Conservation (phyloP, 2,888 invertebrate species). For the Deroplatys truncata region DNA sequence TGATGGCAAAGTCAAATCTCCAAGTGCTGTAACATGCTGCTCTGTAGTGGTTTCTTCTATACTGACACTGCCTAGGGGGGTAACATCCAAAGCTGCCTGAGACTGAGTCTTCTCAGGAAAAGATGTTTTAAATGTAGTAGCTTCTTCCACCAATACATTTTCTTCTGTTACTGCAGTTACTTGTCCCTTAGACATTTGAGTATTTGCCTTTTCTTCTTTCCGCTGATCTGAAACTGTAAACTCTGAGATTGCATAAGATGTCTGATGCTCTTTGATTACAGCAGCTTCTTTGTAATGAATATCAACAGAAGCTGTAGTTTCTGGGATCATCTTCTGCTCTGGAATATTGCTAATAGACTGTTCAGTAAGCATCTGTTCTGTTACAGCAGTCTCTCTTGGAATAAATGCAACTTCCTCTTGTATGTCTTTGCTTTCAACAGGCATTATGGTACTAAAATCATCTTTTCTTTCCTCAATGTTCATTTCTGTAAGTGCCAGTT, state of each 20-base stretch:
- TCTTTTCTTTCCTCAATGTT: neutral
- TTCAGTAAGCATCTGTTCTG: neutral
- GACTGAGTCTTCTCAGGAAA: neutral
- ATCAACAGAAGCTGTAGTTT: neutral
- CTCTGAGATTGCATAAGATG: neutral
- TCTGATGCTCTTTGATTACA: neutral
- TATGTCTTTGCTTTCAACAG: neutral
- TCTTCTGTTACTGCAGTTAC: neutral
- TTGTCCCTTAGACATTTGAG: neutral
- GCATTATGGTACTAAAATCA: neutral
- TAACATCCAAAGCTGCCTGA: neutral
- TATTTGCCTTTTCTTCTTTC: neutral
- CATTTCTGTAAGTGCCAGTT: neutral
- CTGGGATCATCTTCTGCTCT: neutral
- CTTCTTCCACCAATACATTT: neutral
- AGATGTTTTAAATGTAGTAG: neutral
- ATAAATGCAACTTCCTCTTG: conserved; percentile 3
- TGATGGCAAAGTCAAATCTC: neutral
- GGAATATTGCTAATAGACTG: conserved; percentile 3
- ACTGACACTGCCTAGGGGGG: neutral
- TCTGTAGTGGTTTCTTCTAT: neutral
- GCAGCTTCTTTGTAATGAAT: neutral
- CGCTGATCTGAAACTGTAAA: neutral
- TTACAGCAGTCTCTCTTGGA: conserved; percentile 18
- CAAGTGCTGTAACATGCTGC: neutral